Base-by-base conservation (phyloP, 1,140 invertebrate species). In the Leptinotarsa defecta region DNA sequence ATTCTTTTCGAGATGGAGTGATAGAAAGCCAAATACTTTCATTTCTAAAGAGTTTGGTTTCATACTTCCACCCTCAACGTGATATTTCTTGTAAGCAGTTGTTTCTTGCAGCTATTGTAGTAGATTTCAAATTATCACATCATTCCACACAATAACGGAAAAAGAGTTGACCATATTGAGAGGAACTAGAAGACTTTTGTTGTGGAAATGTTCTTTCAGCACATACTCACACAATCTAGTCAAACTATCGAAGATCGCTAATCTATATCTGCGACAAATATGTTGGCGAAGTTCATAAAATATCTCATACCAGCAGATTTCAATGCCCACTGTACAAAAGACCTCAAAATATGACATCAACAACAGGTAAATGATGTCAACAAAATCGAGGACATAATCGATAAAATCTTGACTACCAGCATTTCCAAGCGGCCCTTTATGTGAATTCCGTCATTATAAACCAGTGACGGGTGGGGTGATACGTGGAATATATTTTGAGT, bases 331-430 rank as follows among this genome's bases (percentile, higher is more conserved):
- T 19, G 1, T 13, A 49, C 24, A 70, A 70, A 70, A 70, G 68
- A 48, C 34, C n/a, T 24, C 68, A 70, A 70, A 70, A 70, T 48
- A 48, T 70, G 34, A 48, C 68, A 70, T 70, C 48, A 48, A 48
- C 27, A 49, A 70, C 68, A 57, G 68, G 68, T 70, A 70, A 70
- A 48, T 70, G 68, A 70, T 70, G 68, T 70, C 68, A 70, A 70
- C 68, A 49, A 52, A 70, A 70, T 52, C 43, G 20, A 22, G 68
- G 20, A 70, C 68, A 49, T 70, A 19, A 49, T 70, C 68, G 68
- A 70, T 70, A 70, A 70, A 70, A 70, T 70, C 68, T 70, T 70
- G 68, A 70, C 68, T 70, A 70, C 68, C 68, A 70, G 68, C 68
- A 70, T 70, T 22, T 22, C 19, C n/a, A n/a, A 4, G 19, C 13